A percentile compares a stretch with the other conserved stretches of the same genome.
phyloP scores from a whole-genome alignment of 1,140 invertebrate species.

The Drosophila serrata region DNA sequence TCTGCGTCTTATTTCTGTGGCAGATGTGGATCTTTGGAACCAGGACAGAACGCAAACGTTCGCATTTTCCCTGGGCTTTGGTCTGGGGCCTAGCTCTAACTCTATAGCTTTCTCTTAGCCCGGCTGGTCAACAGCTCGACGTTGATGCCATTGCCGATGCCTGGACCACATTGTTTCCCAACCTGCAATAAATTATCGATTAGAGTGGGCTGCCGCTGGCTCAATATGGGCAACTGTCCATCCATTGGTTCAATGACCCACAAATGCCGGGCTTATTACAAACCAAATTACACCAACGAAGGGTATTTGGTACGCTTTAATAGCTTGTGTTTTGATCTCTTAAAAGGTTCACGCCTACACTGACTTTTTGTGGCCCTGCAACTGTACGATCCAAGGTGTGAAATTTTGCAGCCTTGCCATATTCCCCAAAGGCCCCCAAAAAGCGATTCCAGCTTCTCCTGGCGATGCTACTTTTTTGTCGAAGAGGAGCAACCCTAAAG shows the following conservation, averaged over 20 bases:
- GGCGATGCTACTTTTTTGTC: constrained; percentile 19
- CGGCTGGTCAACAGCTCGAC: constrained; percentile 32
- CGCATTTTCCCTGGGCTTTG: constrained; percentile 30
- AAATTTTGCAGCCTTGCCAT: constrained; percentile 68
- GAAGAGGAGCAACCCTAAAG: constrained; percentile 31
- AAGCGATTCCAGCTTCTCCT: constrained; percentile 21
- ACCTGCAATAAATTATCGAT: constrained; percentile 76
- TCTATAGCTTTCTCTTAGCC: constrained; percentile 31
- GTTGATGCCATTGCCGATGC: constrained; percentile 44
- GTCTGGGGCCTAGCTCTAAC: neutral
- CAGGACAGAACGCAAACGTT: constrained; percentile 18
- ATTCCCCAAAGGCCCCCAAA: constrained; percentile 63
- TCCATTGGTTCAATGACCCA: constrained; percentile 51
- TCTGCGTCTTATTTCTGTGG: constrained; percentile 34
- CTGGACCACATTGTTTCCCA: constrained; percentile 60
- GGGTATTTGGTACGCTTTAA: constrained; percentile 60
- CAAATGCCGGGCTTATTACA: constrained; percentile 46
- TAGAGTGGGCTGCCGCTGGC: constrained; percentile 50
- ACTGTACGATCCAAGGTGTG: constrained; percentile 64
- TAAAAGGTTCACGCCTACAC: constrained; percentile 62
- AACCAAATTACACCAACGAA: constrained; percentile 50
- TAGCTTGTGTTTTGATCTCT: constrained; percentile 22
- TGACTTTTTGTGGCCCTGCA: constrained; percentile 27
- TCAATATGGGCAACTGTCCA: constrained; percentile 23
- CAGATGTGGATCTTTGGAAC: constrained; percentile 49